Evolutionary conservation across 2,113 vertebrate species (phyloP), one percentile per base, ranked within the genome.

Genomic region (Seriola quinqueradiata): DNA sequence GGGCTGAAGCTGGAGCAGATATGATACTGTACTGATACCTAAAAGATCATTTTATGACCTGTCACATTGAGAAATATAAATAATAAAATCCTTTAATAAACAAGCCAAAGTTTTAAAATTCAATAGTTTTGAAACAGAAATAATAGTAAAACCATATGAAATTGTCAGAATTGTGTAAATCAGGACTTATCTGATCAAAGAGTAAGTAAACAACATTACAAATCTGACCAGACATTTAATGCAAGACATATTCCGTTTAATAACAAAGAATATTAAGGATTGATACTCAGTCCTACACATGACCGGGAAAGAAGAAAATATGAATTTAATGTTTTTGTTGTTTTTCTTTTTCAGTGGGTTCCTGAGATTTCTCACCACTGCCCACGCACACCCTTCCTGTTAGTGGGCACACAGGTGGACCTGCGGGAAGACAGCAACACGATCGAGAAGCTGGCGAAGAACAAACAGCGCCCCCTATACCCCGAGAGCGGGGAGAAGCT

Each of bases 331-430:
- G 1, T 34, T 38, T 54, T 0, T 75, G 2, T 44, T 16, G 4
- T 60, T 46, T 6, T 44, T 32, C 32, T 23, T 21, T 46, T 60
- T 19, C 90, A 99, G 98, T 99, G 98, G 98, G 98, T 99, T 90
- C 98, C 98, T 82, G 98, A 99, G 96, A 99, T 99, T 89, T 98
- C 98, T 92, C 98, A 99, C 88, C 98, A 99, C 87, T 99, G 98
- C 96, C 98, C 97, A 89, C 97, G 97, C 92, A 99, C 98, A 77
- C 98, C 98, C 79, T 99, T 99, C 93, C 96, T 99, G 94, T 95
- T 99, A 89, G 98, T 99, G 91, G 98, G 98, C 60, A 99, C 98
- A 86, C 98, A 99, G 81, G 96, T 99, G 92, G 98, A 99, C 88
- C 94, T 99, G 87, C 94, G 98, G 92, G 98, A 99, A 91, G 98